phyloP scores from a whole-genome alignment of 2,888 invertebrate genomes.

The Saturnia pavonia region DNA sequence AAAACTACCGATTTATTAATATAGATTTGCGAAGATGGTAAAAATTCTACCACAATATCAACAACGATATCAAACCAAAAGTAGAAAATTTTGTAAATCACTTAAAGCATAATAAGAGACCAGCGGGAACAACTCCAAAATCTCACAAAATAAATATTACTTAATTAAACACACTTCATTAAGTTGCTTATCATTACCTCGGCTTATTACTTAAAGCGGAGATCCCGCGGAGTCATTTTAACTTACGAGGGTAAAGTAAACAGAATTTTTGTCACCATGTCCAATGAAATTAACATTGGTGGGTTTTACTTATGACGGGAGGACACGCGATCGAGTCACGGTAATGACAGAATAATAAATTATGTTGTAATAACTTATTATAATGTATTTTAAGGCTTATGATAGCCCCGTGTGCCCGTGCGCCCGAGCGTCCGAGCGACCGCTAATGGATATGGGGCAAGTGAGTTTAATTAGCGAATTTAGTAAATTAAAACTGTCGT shows the following conservation, averaged over 20 bases:
- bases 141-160: slow-evolving; percentile 53
- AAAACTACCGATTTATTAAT: too few species aligned
- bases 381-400: slow-evolving; percentile 69
- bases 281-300: slow-evolving; percentile 75
- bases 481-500: slow-evolving; percentile 60
- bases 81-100: neutral
- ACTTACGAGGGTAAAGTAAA: slow-evolving; percentile 62
- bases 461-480: slow-evolving; percentile 70
- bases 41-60: neutral
- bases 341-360: slow-evolving; percentile 81
- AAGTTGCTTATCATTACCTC: slow-evolving; percentile 59
- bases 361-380: slow-evolving; percentile 79
- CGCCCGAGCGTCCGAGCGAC: slow-evolving; percentile 27
- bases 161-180: slow-evolving; percentile 63
- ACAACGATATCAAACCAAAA: neutral
- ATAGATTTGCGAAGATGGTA: neutral
- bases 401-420: slow-evolving; percentile 43
- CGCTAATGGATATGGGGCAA: slow-evolving; percentile 56
- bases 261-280: slow-evolving; percentile 80
- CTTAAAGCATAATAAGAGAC: slow-evolving; percentile 31
- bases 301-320: slow-evolving; percentile 70
- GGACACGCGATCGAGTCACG: slow-evolving; percentile 73
- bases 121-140: slow-evolving; percentile 65
- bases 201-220: slow-evolving; percentile 46
- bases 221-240: slow-evolving; percentile 62